Base-by-base conservation (phyloP, 2,888 invertebrate genomes). In the Embidobia sp. region DNA sequence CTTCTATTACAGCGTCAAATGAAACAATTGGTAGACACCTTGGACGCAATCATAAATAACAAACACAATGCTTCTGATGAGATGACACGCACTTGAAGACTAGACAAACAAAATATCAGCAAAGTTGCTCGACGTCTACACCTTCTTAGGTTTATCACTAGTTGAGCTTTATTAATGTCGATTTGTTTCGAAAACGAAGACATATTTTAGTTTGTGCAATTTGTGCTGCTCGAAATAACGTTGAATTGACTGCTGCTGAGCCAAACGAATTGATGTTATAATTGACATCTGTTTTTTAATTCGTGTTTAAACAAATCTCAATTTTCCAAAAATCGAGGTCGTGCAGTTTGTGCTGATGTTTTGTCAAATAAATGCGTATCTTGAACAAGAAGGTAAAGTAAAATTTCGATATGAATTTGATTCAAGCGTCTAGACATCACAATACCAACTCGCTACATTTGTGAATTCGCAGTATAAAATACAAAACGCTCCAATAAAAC, bases 401-500 rank as follows among this genome's bases (percentile, higher is more conserved):
- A 51, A 49, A 70, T 22, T 19, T n/a, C 6, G 49, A 19, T 40
- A 49, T 46, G 49, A 49, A 44, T 75, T 46, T 42, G 55, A 64
- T 66, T 61, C 27, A 61, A 74, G 66, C 66, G 49, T 53, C 59
- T 53, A 67, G 63, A 40, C 44, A 69, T 75, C 75, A 49, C 55
- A 49, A 29, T 46, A 11, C 51, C 51, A 44, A 64, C 35, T 63
- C 22, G 27, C 57, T 55, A 26, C 15, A 26, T 49, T 55, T 46
- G 59, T 49, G 63, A 31, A 53, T 31, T 55, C 35, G 55, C 40
- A 73, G 61, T 63, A 75, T 49, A 69, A 69, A 75, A 55, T 61
- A 63, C 35, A 59, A 74, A 74, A 74, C 59, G 40, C 26, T 69
- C 55, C 35, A 75, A 69, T 75, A 75, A 75, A 69, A 75, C 49